Evolutionary conservation across 2,888 invertebrate genomes (phyloP).

Genomic region (Cephonodes hylas): DNA sequence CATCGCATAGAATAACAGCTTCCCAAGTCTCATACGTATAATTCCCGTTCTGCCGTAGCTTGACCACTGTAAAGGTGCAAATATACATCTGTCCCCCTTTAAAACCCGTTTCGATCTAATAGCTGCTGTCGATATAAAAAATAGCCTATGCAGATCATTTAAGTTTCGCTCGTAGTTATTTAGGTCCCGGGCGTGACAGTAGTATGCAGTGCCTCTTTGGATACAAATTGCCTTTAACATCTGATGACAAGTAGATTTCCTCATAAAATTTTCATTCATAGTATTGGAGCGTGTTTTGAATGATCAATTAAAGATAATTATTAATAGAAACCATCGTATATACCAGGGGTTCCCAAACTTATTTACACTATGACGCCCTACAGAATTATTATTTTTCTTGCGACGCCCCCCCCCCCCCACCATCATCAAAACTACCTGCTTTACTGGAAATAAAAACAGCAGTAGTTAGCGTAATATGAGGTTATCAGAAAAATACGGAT

Average conservation of each 20-base stretch:
- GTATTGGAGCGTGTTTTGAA: not conserved
- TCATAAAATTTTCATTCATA: conserved; percentile 7
- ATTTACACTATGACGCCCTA: no score
- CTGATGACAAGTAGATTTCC: conserved; percentile 6
- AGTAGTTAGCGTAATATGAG: no score
- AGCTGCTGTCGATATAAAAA: not conserved
- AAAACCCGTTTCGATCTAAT: not conserved
- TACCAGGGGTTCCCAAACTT: no score
- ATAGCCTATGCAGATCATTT: not conserved
- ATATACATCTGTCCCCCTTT: not conserved
- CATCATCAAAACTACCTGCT: no score
- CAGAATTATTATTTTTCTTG: no score
- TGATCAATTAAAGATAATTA: not conserved
- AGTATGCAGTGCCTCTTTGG: not conserved
- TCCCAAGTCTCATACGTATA: not conserved
- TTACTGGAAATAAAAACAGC: no score
- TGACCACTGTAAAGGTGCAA: not conserved
- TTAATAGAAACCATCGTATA: no score
- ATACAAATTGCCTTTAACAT: conserved; percentile 7
- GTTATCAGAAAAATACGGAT: no score
- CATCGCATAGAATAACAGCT: no score
- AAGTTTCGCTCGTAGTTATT: not conserved
- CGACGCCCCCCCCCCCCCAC: no score
- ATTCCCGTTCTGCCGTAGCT: not conserved
- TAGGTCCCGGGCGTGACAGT: conserved; percentile 2